These are phyloP conservation scores for Dasypogon diadema DNA, from an alignment of 2,888 invertebrate genomes.

Conservation along the genomic window DNA sequence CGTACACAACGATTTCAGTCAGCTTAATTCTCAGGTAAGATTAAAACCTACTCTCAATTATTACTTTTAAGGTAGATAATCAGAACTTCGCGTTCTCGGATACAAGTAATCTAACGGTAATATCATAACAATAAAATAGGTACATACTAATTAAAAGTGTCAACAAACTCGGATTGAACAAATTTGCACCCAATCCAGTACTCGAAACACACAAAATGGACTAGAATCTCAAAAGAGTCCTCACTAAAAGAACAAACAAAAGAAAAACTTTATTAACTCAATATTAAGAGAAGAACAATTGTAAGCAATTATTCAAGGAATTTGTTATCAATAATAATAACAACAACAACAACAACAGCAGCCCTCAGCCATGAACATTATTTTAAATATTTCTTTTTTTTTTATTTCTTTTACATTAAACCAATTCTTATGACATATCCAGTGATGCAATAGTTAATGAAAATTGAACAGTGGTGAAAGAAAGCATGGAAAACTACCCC, in stretches of 20 bases:
- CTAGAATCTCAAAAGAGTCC: conserved; percentile 1
- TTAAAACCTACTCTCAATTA: conserved; percentile 35
- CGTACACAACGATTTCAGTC: conserved; percentile 30
- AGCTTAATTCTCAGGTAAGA: conserved; percentile 42
- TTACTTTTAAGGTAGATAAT: conserved; percentile 43
- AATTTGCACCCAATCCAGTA: conserved; percentile 12
- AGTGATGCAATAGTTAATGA: conserved; percentile 49
- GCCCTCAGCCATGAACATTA: conserved; percentile 28
- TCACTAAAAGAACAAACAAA: conserved; percentile 17
- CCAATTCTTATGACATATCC: conserved; percentile 45
- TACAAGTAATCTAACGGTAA: conserved; percentile 20
- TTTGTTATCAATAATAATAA: conserved; percentile 14
- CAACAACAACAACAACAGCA: neutral
- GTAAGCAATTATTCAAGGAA: conserved; percentile 16
- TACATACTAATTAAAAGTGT: conserved; percentile 8
- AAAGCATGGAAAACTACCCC: neutral
- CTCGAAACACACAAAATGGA: neutral
- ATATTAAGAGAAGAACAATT: conserved; percentile 11
- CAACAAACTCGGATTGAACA: neutral
- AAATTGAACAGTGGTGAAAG: conserved; percentile 17
- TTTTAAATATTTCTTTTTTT: conserved; percentile 7
- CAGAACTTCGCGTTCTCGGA: conserved; percentile 16
- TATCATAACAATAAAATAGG: conserved; percentile 18
- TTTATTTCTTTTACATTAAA: conserved; percentile 33
- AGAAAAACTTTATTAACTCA: neutral